Base-by-base conservation (phyloP, 2,888 invertebrate genomes). In the Ecdyonurus torrentis region DNA sequence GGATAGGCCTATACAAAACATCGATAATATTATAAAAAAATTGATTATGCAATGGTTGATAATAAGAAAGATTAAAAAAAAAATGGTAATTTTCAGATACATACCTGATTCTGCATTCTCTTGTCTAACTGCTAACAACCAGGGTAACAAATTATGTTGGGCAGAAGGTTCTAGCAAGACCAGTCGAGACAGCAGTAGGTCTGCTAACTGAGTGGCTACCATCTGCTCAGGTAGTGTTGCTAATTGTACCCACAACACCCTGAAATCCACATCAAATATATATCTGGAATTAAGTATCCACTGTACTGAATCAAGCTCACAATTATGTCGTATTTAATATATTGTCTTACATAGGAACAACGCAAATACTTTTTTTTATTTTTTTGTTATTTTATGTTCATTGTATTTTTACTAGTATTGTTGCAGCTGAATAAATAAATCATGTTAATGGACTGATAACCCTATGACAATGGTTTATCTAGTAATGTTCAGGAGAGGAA, bases 151-250 rank as follows among this genome's bases (percentile, higher is more conserved):
- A 74, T 82, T 79, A 66, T 78, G 79, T 72, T 87, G 86, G 23
- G 94, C 93, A 53, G 87, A 86, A 69, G 81, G 78, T 74, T 94
- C 91, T 61, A 94, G 76, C 66, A 95, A 78, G 52, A 94, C 91
- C 77, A 93, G 83, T 69, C 94, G 81, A 0, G 91, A 91, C 15
- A 95, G 77, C 61, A 94, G 74, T 60, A 88, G 78, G 61, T 85
- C 83, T 62, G 88, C 84, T 61, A 95, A 77, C 73, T 91, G 88
- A 65, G 84, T 84, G 0, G 91, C 94, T 18, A 94, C 86, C 62
- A 90, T 81, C 68, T 83, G 82, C 74, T 91, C 90, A 66, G 90
- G 86, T 72, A 91, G 88, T 67, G 77, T 77, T 71, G 81, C 80
- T 64, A 94, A 76, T 68, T 83, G 84, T 62, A 81, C 79, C 61